Base-by-base conservation (phyloP, 2,888 invertebrate species). In the Callyntrura sp. region DNA sequence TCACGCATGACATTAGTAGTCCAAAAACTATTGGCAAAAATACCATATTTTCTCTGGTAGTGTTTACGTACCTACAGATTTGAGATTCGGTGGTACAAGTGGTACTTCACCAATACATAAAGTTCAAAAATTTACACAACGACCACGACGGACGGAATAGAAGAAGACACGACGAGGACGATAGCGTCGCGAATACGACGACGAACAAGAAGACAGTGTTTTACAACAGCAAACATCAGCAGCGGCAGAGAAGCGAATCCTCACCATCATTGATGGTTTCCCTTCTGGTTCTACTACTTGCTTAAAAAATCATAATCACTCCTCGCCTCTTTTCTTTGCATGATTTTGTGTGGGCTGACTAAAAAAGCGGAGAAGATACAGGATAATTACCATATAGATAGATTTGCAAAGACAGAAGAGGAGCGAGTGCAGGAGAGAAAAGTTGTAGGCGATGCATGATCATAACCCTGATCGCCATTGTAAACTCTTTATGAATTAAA, bases 361-460 rank as follows among this genome's bases (percentile, higher is more conserved):
- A n/a, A n/a, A 14, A 20, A 23, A 48, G 48, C 2, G 45, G n/a
- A 48, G 55, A 78, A 20, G 0, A 55, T 9, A 57, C 28, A 35
- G 35, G 48, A 85, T 84, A 89, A 89, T 89, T 89, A 85, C 84
- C 89, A 89, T 89, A 85, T 79, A 89, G 89, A 89, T 89, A 89
- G 89, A 85, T 85, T 89, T 48, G 89, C 89, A 60, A 82, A 81
- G 51, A 76, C 78, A 57, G 51, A 57, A 48, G 48, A 35, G 35
- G 35, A 35, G 76, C n/a, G 43, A 23, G 60, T 2, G 23, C 35
- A 23, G 14, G 12, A 55, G 62, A 62, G 20, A 78, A 83, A 78
- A 88, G 65, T 65, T 84, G 88, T 88, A 65, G 88, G 88, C 88
- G 83, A 84, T 88, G 62, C 17, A 70, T 70, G 43, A 17, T 11